Percentiles rank a stretch among this genome's conserved stretches.
These are phyloP conservation scores for Dryocosmus kuriphilus DNA, from an alignment of 2,888 invertebrate species.

Conservation along the genomic window DNA sequence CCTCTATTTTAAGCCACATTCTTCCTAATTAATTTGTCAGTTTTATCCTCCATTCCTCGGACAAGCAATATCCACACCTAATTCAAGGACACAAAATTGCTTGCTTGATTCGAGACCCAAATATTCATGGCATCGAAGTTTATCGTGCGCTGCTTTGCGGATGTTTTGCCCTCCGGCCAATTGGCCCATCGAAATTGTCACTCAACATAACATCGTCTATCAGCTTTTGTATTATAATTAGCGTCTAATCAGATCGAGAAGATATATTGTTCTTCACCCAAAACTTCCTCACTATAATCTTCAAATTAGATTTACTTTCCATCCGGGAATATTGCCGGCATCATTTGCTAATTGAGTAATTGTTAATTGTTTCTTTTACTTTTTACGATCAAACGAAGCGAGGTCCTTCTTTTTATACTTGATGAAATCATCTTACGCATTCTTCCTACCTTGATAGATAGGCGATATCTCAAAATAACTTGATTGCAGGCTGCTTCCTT, in stretches of 20 bases:
- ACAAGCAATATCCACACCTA: neutral
- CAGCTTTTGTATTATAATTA: conserved; percentile 66
- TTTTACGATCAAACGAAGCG: neutral
- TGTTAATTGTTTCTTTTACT: neutral
- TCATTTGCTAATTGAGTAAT: neutral
- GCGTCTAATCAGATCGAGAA: conserved; percentile 69
- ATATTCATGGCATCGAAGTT: conserved; percentile 29
- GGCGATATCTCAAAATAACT: conserved; percentile 50
- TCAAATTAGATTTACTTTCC: conserved; percentile 55
- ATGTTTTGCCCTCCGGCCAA: conserved; percentile 54
- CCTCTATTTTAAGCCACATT: no score
- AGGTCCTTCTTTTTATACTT: neutral
- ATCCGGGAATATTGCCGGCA: neutral
- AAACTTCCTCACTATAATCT: conserved; percentile 46
- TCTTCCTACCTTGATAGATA: conserved; percentile 12
- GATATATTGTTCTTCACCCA: conserved; percentile 63
- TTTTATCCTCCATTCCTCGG: neutral
- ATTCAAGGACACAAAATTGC: conserved; percentile 12
- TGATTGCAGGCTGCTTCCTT: conserved; percentile 60
- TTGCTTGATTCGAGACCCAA: conserved; percentile 22
- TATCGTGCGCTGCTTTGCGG: conserved; percentile 40
- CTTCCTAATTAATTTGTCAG: neutral
- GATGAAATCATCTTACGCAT: conserved; percentile 19
- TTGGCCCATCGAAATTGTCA: conserved; percentile 52
- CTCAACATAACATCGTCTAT: conserved; percentile 39